phyloP scores from a whole-genome alignment of 2,797 vertebrate genomes.

The Apogon hyalosoma region DNA sequence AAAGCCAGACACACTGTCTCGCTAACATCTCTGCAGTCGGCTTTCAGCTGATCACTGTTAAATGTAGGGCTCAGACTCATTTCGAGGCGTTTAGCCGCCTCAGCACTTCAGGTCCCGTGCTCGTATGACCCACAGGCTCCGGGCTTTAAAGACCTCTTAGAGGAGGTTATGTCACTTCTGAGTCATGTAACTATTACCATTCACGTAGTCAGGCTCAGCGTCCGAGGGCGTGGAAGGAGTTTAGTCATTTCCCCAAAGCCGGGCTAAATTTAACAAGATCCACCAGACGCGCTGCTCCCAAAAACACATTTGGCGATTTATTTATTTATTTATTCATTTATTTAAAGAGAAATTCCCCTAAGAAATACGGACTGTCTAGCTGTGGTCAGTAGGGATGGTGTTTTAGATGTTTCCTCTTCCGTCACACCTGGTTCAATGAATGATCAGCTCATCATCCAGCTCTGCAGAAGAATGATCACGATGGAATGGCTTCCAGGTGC shows the following conservation, averaged over 20 bases:
- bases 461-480: no score
- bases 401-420: no score
- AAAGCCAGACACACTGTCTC: conserved; percentile 42
- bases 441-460: no score
- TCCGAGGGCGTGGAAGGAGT: conserved; percentile 11
- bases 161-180: conserved; percentile 50
- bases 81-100: conserved; percentile 43
- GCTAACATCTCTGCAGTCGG: conserved; percentile 17
- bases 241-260: background rate
- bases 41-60: conserved; percentile 42
- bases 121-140: conserved; percentile 38
- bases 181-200: conserved; percentile 31
- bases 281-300: no score
- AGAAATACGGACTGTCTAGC: no score
- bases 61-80: conserved; percentile 48
- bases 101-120: conserved; percentile 37
- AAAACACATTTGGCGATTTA: no score
- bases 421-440: no score
- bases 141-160: conserved; percentile 44
- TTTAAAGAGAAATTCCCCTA: no score
- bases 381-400: no score
- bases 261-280: conserved; percentile 34
- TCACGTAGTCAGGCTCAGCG: conserved; percentile 29
- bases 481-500: no score
- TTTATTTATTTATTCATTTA: no score